Evolutionary conservation across 2,113 vertebrate genomes (phyloP).

Genomic region (Excalfactoria chinensis): DNA sequence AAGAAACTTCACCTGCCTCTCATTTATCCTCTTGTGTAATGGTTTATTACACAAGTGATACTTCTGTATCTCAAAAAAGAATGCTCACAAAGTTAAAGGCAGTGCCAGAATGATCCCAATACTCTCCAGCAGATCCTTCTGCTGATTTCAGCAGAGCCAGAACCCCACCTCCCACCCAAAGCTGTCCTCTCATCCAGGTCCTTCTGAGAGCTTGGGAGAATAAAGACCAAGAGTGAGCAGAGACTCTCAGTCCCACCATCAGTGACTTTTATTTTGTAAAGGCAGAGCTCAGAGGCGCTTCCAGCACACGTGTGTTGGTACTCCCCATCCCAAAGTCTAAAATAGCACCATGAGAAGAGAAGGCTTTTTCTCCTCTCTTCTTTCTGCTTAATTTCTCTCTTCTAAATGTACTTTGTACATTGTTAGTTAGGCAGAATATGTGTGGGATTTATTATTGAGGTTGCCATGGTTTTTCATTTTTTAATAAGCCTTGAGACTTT

Average conservation of each 20-base stretch:
- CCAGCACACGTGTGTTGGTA: not conserved
- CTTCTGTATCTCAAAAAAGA: too few species aligned
- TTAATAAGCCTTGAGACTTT: constrained; percentile 73
- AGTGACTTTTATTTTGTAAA: not conserved
- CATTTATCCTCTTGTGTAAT: too few species aligned
- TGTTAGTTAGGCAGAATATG: constrained; percentile 68
- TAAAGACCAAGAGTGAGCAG: too few species aligned
- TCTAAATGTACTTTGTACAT: constrained; percentile 57
- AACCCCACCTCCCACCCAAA: too few species aligned
- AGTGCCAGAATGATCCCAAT: too few species aligned
- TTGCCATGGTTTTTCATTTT: constrained; percentile 79
- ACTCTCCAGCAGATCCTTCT: too few species aligned
- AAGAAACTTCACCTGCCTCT: too few species aligned
- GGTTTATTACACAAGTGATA: too few species aligned
- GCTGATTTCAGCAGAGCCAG: too few species aligned
- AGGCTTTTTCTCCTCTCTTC: constrained; percentile 4
- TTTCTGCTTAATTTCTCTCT: constrained; percentile 58
- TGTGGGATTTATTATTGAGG: constrained; percentile 71
- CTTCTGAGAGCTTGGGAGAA: too few species aligned
- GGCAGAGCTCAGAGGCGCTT: not conserved
- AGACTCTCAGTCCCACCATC: not conserved
- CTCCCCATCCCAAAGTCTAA: constrained; percentile 38
- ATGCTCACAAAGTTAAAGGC: too few species aligned
- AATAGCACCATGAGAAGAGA: constrained; percentile 13
- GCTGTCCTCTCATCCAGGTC: too few species aligned